phyloP scores from a whole-genome alignment of 2,113 vertebrate genomes.

The Nestor notabilis region DNA sequence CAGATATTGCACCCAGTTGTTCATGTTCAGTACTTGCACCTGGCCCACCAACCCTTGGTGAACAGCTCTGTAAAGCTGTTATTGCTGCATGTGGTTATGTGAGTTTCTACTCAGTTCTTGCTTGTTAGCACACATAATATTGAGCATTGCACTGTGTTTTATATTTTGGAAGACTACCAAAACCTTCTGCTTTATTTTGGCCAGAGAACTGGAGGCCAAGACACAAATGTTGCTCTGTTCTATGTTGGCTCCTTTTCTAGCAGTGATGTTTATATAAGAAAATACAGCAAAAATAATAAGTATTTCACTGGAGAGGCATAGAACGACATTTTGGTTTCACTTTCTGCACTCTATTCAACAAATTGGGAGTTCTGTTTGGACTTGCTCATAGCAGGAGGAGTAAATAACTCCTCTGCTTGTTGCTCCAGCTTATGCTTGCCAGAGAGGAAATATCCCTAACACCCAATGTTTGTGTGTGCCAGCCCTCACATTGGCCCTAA shows the following conservation, averaged over 20 bases:
- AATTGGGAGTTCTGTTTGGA: slow-evolving; percentile 1
- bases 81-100: background rate
- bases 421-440: background rate
- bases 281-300: background rate
- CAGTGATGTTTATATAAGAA: background rate
- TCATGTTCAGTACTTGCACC: accelerated
- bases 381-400: background rate
- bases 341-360: background rate
- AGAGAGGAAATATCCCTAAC: background rate
- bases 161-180: slow-evolving; percentile 5
- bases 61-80: background rate
- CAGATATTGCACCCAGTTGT: background rate
- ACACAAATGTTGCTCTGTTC: background rate
- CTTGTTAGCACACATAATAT: background rate
- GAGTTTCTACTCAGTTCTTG: background rate
- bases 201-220: background rate
- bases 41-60: background rate
- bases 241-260: background rate
- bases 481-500: background rate
- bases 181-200: background rate
- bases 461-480: background rate
- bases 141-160: background rate
- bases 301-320: background rate
- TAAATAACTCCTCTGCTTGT: background rate
- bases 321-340: background rate